Conservation (phyloP, 2,113 vertebrate genomes). For the Apteryx owenii region DNA sequence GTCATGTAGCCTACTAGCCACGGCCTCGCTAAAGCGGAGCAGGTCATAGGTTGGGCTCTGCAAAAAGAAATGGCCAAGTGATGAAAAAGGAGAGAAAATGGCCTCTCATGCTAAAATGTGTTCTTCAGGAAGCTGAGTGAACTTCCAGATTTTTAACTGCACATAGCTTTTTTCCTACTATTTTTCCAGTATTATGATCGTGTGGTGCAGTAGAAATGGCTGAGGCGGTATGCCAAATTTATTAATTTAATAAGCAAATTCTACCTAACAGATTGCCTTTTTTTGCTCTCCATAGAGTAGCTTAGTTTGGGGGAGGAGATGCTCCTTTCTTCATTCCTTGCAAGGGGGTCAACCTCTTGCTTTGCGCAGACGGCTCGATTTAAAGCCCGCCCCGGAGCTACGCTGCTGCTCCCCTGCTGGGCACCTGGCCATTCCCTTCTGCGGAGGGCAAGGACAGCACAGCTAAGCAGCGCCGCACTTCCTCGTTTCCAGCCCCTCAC, state of each 20-base stretch:
- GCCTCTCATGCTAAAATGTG: not conserved
- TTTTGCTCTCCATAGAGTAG: not conserved
- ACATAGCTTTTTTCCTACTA: not conserved
- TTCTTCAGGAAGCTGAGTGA: not conserved
- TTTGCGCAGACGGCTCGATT: not conserved
- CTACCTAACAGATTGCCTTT: not conserved
- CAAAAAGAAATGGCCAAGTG: not conserved
- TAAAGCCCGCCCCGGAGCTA: not conserved
- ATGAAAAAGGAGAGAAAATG: not conserved
- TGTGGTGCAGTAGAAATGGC: not conserved
- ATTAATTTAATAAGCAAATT: not conserved
- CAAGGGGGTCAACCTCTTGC: not conserved
- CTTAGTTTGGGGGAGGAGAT: not conserved
- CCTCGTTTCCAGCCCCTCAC: not conserved
- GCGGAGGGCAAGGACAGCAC: not conserved
- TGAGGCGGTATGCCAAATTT: not conserved
- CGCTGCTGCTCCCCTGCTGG: too few species aligned
- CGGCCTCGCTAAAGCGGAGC: not conserved
- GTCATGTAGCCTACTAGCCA: not conserved
- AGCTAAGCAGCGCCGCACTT: too few species aligned
- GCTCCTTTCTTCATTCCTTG: not conserved
- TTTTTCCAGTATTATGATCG: not conserved
- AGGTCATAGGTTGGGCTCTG: not conserved
- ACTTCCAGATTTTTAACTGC: not conserved
- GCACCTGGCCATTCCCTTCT: not conserved